phyloP scores from a whole-genome alignment of 2,797 vertebrate genomes.

The Etheostoma nigrum region DNA sequence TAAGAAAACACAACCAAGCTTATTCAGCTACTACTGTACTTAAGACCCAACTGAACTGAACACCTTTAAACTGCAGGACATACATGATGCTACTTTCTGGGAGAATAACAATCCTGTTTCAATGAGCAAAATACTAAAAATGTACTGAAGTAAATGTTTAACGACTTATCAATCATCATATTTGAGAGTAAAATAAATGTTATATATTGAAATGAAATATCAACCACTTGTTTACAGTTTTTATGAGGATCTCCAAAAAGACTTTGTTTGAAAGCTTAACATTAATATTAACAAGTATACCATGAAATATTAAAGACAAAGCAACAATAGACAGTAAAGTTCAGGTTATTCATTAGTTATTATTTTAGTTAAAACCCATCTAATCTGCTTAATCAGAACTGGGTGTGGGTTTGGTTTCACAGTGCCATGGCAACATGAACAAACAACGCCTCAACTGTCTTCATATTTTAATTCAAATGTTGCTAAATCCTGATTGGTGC shows the following conservation, averaged over 20 bases:
- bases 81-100: background rate
- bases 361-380: background rate
- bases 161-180: background rate
- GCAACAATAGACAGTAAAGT: background rate
- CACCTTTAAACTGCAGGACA: background rate
- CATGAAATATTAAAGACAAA: background rate
- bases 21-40: background rate
- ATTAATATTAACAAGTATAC: background rate
- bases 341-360: background rate
- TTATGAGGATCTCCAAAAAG: background rate
- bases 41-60: background rate
- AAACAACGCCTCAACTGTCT: background rate
- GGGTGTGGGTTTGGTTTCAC: background rate
- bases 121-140: background rate
- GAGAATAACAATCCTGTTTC: background rate
- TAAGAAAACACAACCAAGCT: slow-evolving; percentile 62
- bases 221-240: background rate
- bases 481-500: background rate
- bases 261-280: background rate
- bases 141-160: no score
- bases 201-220: background rate
- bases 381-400: background rate
- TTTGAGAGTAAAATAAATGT: background rate
- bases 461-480: background rate
- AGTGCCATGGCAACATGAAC: no score